These are phyloP conservation scores for Pristis pectinata DNA, from an alignment of 2,797 vertebrate species.

Conservation along the genomic window DNA sequence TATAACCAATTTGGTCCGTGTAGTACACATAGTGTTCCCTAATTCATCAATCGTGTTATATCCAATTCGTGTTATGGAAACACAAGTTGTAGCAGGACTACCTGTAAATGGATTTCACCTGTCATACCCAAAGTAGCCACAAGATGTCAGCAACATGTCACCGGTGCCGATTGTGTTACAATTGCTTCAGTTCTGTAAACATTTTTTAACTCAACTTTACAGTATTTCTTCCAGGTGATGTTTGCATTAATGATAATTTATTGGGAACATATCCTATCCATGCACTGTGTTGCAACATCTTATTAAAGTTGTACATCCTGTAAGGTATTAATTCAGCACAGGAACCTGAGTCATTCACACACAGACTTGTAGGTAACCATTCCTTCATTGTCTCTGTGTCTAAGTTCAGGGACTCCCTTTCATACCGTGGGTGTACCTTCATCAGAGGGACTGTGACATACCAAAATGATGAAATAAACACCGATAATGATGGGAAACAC, in stretches of 20 bases:
- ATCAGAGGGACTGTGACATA: no score
- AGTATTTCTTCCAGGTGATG: neutral
- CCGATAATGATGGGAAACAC: no score
- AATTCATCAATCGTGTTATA: no score
- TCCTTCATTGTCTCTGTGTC: no score
- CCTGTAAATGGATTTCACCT: neutral
- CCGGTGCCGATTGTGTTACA: neutral
- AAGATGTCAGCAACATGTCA: neutral
- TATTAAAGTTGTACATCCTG: neutral
- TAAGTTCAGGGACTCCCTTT: no score
- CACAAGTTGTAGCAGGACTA: no score
- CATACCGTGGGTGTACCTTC: no score
- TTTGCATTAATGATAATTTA: neutral
- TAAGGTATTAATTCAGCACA: neutral
- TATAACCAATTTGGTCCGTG: no score
- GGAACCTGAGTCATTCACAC: neutral
- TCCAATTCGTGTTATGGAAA: no score
- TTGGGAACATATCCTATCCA: neutral
- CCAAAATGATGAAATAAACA: no score
- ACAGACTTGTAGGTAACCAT: no score
- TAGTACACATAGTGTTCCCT: no score
- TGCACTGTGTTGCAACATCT: neutral
- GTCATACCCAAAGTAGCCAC: neutral
- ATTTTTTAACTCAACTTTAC: neutral
- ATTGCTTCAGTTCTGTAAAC: neutral